Percentiles rank a stretch among this genome's conserved stretches.
Conservation (phyloP, 2,113 vertebrate genomes). For the Eptesicus fuscus region DNA sequence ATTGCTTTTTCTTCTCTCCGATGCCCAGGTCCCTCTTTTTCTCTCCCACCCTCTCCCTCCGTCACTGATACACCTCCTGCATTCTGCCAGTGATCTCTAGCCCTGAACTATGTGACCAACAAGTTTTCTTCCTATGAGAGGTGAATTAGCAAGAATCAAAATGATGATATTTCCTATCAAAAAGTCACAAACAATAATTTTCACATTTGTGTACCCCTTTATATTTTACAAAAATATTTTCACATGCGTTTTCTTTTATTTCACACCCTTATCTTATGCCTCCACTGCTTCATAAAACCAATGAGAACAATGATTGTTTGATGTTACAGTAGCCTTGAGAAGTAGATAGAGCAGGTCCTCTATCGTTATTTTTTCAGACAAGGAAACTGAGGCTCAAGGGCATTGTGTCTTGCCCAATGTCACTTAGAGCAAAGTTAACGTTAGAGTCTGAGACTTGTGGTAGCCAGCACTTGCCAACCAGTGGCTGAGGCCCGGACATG, state of each 20-base stretch:
- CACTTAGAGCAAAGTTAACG: not conserved
- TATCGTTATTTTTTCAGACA: not conserved
- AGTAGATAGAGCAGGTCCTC: not conserved
- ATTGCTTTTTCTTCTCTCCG: conserved; percentile 1
- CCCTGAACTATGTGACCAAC: not conserved
- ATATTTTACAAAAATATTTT: not conserved
- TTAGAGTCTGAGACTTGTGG: not conserved
- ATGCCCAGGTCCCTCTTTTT: not conserved
- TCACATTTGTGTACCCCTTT: not conserved
- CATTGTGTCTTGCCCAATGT: not conserved
- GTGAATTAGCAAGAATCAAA: not conserved
- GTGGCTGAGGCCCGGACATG: not conserved
- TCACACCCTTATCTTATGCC: not conserved
- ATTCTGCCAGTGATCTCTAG: not conserved
- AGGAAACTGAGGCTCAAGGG: not conserved
- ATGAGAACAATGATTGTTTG: not conserved
- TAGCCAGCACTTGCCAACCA: accelerated
- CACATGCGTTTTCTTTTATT: not conserved
- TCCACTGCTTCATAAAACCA: not conserved
- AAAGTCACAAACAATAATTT: not conserved
- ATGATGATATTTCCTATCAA: not conserved
- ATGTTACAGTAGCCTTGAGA: not conserved
- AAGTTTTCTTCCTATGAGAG: not conserved
- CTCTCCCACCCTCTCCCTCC: not conserved
- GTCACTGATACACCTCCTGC: not conserved